Percentiles rank a stretch among this genome's conserved stretches.
These are phyloP conservation scores for Todiramphus saurophagus DNA, from an alignment of 2,113 vertebrate species.

Conservation along the genomic window DNA sequence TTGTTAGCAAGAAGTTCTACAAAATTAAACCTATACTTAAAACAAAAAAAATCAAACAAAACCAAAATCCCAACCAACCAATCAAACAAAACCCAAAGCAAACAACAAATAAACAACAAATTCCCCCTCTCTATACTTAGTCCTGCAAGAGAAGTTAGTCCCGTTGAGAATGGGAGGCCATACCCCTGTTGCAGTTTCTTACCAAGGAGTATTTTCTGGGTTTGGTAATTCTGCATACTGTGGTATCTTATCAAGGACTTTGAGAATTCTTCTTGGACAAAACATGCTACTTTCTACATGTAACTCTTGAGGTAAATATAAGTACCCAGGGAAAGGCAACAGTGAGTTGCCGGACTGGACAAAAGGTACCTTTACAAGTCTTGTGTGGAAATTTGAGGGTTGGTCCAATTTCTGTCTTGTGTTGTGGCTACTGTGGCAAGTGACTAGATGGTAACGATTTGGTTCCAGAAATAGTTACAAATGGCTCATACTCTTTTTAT, in stretches of 20 bases:
- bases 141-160: not conserved
- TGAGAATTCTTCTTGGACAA: not conserved
- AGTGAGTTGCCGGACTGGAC: not conserved
- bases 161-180: not conserved
- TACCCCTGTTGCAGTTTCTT: not conserved
- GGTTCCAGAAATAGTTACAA: not conserved
- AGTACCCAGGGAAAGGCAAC: not conserved
- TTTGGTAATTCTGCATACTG: not conserved
- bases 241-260: not conserved
- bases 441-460: not conserved
- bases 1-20: not conserved
- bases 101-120: not conserved
- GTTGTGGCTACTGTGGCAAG: not conserved
- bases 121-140: rapidly evolving
- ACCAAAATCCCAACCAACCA: too few relatives aligned
- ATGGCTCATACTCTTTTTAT: not conserved
- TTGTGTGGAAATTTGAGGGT: not conserved
- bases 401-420: not conserved
- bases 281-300: not conserved
- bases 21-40: not conserved
- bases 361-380: not conserved
- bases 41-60: not conserved
- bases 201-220: not conserved
- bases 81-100: too few relatives aligned
- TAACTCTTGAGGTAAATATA: not conserved